Conservation (phyloP, 1,140 invertebrate species). For the Atta texana region DNA sequence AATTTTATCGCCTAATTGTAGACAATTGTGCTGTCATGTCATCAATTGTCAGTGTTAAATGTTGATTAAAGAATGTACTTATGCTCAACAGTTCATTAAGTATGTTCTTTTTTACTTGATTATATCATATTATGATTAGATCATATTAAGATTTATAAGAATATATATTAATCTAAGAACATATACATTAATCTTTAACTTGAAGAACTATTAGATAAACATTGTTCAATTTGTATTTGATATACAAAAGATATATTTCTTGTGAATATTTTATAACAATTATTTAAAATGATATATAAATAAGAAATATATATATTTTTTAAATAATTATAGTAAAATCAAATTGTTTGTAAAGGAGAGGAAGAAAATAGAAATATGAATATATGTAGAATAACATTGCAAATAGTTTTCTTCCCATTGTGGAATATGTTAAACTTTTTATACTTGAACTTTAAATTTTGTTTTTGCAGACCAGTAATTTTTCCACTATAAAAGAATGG, state of each 20-base stretch:
- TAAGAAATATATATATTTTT: background rate
- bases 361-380: background rate
- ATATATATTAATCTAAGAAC: background rate
- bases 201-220: background rate
- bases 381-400: background rate
- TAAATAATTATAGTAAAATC: background rate
- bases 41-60: background rate
- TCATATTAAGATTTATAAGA: background rate
- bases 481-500: constrained; percentile 91
- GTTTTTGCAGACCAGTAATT: constrained; percentile 88
- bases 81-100: background rate
- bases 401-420: constrained; percentile 1
- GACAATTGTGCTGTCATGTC: background rate
- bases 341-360: background rate
- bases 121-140: background rate
- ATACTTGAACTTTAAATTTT: constrained; percentile 38
- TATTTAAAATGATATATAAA: background rate
- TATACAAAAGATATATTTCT: background rate
- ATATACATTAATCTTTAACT: background rate
- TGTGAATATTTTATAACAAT: background rate
- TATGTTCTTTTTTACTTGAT: background rate
- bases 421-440: background rate
- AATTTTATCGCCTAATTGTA: background rate
- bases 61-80: background rate
- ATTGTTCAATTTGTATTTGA: background rate